Conservation (phyloP, 2,797 vertebrate genomes). For the Centroberyx gerrardi region DNA sequence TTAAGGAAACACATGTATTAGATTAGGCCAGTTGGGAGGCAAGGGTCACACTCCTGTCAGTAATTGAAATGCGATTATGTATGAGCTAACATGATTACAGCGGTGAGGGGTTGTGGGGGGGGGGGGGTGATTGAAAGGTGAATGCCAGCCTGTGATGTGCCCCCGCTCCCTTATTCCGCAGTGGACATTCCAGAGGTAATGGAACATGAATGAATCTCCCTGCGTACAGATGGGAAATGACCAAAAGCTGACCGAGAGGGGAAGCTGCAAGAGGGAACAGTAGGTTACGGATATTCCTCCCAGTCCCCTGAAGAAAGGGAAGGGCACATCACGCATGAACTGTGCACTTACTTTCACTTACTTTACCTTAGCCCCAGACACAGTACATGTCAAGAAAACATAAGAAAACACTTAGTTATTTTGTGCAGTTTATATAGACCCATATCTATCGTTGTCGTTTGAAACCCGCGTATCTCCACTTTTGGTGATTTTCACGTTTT, state of each 20-base stretch:
- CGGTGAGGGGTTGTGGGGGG: slow-evolving; percentile 46
- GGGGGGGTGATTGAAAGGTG: slow-evolving; percentile 81
- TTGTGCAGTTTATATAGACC: too few species aligned
- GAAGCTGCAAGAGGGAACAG: background rate
- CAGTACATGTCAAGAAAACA: background rate
- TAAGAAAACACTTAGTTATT: too few species aligned
- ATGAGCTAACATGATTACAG: slow-evolving; percentile 87
- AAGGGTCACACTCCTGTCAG: slow-evolving; percentile 86
- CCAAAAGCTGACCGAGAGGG: slow-evolving; percentile 8
- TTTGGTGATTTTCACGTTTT: too few species aligned
- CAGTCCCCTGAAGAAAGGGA: background rate
- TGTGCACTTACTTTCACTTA: background rate
- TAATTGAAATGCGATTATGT: slow-evolving; percentile 87
- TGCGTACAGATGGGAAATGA: slow-evolving; percentile 41
- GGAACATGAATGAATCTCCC: slow-evolving; percentile 77
- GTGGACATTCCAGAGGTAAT: slow-evolving; percentile 84
- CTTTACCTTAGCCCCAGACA: background rate
- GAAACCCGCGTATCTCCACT: too few species aligned
- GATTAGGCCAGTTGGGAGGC: slow-evolving; percentile 83
- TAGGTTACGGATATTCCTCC: slow-evolving; percentile 27
- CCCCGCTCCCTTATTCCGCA: slow-evolving; percentile 70
- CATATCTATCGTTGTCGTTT: too few species aligned
- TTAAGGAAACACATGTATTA: slow-evolving; percentile 85
- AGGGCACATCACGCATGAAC: background rate
- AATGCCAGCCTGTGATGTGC: slow-evolving; percentile 81